Evolutionary conservation across 2,797 vertebrate genomes (phyloP).

Genomic region (Paratrypauchen microcephalus): DNA sequence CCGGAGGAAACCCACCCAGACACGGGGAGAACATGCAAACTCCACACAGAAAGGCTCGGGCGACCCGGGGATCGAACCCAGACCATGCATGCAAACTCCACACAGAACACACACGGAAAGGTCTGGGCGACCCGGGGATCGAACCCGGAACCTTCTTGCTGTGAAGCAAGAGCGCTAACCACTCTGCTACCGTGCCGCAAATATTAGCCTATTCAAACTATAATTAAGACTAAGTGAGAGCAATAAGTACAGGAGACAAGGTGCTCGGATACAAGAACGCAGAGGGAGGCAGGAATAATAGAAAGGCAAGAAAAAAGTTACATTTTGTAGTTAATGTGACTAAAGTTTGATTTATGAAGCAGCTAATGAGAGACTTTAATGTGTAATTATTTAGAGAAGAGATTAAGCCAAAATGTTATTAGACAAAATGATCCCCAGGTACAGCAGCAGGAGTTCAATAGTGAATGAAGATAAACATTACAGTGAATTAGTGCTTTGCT

Average conservation of each 20-base stretch:
- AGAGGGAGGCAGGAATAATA: conserved; percentile 53
- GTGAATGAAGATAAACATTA: conserved; percentile 8
- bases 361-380: conserved; percentile 19
- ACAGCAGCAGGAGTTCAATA: background rate
- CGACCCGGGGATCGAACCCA: too few relatives aligned
- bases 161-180: too few relatives aligned
- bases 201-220: conserved; percentile 41
- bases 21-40: too few relatives aligned
- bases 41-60: too few relatives aligned
- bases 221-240: conserved; percentile 66
- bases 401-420: conserved; percentile 25
- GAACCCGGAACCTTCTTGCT: too few relatives aligned
- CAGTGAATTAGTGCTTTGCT: too few relatives aligned
- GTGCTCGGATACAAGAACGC: conserved; percentile 54
- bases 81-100: too few relatives aligned
- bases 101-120: too few relatives aligned
- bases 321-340: conserved; percentile 30
- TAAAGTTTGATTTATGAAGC: conserved; percentile 47
- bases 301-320: conserved; percentile 36
- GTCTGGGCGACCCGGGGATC: too few relatives aligned
- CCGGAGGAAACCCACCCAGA: too few relatives aligned
- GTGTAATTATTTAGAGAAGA: conserved; percentile 12
- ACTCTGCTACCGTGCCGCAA: too few relatives aligned
- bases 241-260: conserved; percentile 60
- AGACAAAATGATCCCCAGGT: conserved; percentile 2